Percentiles rank a stretch among this genome's conserved stretches.
Evolutionary conservation across 37 sponge, comb jelly and placozoan genomes (phyloP).

Genomic region (Ephydatia muelleri): DNA sequence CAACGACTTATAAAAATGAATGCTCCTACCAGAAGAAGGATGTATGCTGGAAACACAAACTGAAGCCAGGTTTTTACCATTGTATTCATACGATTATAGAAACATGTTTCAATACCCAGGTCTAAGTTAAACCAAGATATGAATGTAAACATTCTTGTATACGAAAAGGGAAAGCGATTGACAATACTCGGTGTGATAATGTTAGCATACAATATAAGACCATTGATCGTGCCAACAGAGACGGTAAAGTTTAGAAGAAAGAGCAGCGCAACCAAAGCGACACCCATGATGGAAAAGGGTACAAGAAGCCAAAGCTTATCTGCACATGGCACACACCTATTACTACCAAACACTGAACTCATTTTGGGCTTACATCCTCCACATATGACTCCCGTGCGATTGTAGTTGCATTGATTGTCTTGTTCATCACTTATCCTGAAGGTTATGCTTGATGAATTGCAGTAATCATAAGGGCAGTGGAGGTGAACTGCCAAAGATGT

Average conservation of each 20-base stretch:
- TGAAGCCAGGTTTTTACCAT: neutral
- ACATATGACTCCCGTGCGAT: slow-evolving; percentile 2
- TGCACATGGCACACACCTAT: neutral
- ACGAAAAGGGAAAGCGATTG: neutral
- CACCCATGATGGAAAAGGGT: neutral
- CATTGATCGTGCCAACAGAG: neutral
- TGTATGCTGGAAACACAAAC: neutral
- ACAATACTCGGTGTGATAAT: neutral
- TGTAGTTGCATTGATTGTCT: neutral
- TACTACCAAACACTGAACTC: neutral
- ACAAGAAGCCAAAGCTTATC: neutral
- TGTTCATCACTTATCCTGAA: neutral
- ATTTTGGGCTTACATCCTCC: neutral
- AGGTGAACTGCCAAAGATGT: no score
- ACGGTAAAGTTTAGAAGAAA: neutral
- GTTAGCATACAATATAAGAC: slow-evolving; percentile 2
- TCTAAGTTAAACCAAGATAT: neutral
- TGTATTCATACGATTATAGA: neutral
- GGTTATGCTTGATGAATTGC: neutral
- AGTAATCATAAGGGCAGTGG: slow-evolving; percentile 9
- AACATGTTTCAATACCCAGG: slow-evolving; percentile 6
- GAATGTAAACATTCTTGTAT: neutral
- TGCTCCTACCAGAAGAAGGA: neutral
- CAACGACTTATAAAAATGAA: neutral
- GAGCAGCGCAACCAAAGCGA: neutral